Base-by-base conservation (phyloP, 2,888 invertebrate genomes). In the Notodonta dromedarius region DNA sequence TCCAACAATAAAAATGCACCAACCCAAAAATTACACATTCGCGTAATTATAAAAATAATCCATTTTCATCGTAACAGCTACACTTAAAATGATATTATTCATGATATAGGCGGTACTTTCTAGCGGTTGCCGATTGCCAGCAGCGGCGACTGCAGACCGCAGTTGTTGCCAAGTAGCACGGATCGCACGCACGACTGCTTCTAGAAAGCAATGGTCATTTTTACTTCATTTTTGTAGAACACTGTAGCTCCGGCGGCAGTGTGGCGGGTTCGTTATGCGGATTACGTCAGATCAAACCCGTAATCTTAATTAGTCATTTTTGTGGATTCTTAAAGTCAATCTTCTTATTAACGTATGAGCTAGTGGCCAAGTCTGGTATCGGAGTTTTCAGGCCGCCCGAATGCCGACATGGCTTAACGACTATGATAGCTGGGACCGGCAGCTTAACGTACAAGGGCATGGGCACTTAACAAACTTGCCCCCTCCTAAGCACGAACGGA, bases 111-210 rank as follows among this genome's bases (percentile, higher is more conserved):
- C 56, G 59, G 40, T 9, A 62, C 62, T 62, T 62, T 62, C 62
- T 62, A 62, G 52, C 24, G 68, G 59, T 56, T 24, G 16, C 52
- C 32, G 0, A 4, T 58, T 53, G 24, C 50, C 12, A 12, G 4
- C 16, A 53, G 5, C 52, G 11, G 51, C 51, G 24, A 8, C 16
- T 24, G 24, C 16, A 62, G 59, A 60, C 67, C 69, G 69, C 74
- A 68, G 64, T 63, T 64, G 71, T 74, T 70, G 70, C 68, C 73
- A 77, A 83, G 79, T 83, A 71, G 84, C 81, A 79, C 86, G 77
- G 74, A 75, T 71, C 73, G 77, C 74, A 86, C 85, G 89, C 88
- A 89, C 88, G 89, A 83, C 77, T 84, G 86, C 63, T 54, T 61
- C 63, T 78, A 74, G 81, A 84, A 83, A 84, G 84, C 76, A 74